Conservation (phyloP, 2,797 vertebrate genomes). For the Odontamblyopus rebecca region DNA sequence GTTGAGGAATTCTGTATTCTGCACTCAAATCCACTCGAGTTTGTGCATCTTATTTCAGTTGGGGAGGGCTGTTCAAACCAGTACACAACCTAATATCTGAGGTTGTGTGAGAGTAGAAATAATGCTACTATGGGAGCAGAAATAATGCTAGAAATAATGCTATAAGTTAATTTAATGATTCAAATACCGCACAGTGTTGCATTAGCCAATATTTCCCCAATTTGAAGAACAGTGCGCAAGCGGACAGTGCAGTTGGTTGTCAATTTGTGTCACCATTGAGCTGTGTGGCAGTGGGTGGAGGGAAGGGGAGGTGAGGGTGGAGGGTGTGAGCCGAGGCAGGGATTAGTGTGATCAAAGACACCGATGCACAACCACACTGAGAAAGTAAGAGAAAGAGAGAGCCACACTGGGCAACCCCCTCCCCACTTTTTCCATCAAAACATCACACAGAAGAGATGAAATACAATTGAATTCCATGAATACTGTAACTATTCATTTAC, state of each 20-base stretch:
- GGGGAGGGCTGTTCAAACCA: too few species aligned
- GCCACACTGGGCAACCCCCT: slow-evolving; percentile 41
- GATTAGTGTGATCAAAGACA: slow-evolving; percentile 78
- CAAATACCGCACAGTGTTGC: slow-evolving; percentile 19
- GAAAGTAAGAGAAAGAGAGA: slow-evolving; percentile 65
- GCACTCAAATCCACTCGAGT: too few species aligned
- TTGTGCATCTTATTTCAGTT: too few species aligned
- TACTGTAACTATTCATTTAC: slow-evolving; percentile 46
- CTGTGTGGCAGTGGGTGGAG: slow-evolving; percentile 65
- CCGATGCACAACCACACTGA: slow-evolving; percentile 63
- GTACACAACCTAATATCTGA: too few species aligned
- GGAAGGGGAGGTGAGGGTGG: slow-evolving; percentile 30
- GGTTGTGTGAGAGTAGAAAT: not conserved
- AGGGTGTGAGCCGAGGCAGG: slow-evolving; percentile 54
- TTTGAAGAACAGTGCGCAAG: slow-evolving; percentile 27
- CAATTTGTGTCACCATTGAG: slow-evolving; percentile 70
- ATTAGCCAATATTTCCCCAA: slow-evolving; percentile 25
- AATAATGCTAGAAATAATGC: not conserved
- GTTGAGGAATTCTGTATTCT: too few species aligned
- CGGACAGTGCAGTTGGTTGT: slow-evolving; percentile 67
- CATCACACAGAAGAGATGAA: slow-evolving; percentile 62
- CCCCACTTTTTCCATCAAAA: slow-evolving; percentile 56
- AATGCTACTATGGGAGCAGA: not conserved
- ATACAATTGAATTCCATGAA: slow-evolving; percentile 60
- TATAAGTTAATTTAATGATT: not conserved